Evolutionary conservation across 2,888 invertebrate species (phyloP).

Genomic region (Megamerina dolium): DNA sequence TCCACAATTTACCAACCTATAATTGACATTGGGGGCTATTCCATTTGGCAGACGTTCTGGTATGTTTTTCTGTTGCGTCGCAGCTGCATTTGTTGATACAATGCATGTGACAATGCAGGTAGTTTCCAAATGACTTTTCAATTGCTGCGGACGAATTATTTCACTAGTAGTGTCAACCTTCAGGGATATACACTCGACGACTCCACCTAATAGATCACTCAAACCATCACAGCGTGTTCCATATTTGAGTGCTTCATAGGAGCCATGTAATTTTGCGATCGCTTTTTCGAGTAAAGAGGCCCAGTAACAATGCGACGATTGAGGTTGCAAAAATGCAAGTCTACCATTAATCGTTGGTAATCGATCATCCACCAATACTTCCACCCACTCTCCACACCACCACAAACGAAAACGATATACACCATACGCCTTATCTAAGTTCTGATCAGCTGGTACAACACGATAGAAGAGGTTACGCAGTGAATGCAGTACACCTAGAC

Average conservation of each 20-base stretch:
- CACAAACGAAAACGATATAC: slow-evolving; percentile 84
- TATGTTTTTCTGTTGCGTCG: slow-evolving; percentile 53
- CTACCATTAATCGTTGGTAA: slow-evolving; percentile 82
- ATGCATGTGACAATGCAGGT: slow-evolving; percentile 80
- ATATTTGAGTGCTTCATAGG: slow-evolving; percentile 88
- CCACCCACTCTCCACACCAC: slow-evolving; percentile 93
- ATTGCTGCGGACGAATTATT: slow-evolving; percentile 56
- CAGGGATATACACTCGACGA: slow-evolving; percentile 74
- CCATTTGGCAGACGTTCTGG: slow-evolving; percentile 61
- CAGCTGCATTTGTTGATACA: slow-evolving; percentile 38
- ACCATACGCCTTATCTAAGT: slow-evolving; percentile 66
- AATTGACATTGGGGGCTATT: slow-evolving; percentile 73
- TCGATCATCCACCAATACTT: slow-evolving; percentile 82
- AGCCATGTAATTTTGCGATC: slow-evolving; percentile 91
- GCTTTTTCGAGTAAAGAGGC: slow-evolving; percentile 86
- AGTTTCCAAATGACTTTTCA: slow-evolving; percentile 68
- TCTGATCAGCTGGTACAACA: slow-evolving; percentile 86
- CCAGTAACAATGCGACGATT: slow-evolving; percentile 79
- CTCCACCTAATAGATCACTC: slow-evolving; percentile 83
- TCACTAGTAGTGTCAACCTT: slow-evolving; percentile 58
- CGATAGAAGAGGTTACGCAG: slow-evolving; percentile 84
- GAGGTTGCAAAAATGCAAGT: slow-evolving; percentile 78
- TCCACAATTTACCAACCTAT: slow-evolving; percentile 54
- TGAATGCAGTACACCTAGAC: slow-evolving; percentile 76
- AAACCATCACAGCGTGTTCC: slow-evolving; percentile 83